Base-by-base conservation (phyloP, 2,888 invertebrate genomes). In the Achlya flavicornis region DNA sequence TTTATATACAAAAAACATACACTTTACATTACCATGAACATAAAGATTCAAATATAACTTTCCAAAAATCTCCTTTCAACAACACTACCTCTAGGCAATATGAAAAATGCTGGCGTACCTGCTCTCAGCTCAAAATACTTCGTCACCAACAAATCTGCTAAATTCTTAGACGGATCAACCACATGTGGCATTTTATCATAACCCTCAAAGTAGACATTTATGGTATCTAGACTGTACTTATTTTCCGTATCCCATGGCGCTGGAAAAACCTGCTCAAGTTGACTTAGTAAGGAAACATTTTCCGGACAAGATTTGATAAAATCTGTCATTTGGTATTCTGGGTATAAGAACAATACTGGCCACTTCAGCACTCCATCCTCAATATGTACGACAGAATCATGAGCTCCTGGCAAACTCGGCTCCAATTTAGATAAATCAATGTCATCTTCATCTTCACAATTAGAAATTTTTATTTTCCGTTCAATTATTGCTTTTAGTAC, bases 311-410 rank as follows among this genome's bases (percentile, higher is more conserved):
- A 95, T 84, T 97, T 96, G 57, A 99, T 95, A 76, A 98, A 97
- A 87, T 99, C 99, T 61, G 98, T 97, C 77, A 97, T 96, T 66
- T 96, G 94, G 80, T 96, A 96, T 88, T 99, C 98, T 0, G 99
- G 99, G 87, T 98, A 99, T 12, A 98, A 91, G 73, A 99, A 95
- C 19, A 97, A 92, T 0, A 98, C 96, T 0, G 99, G 99, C 98
- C 98, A 99, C 62, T 96, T 90, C 12, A 99, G 87, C 14, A 91
- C 76, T 0, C 95, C 88, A 77, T 95, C 90, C 69, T 95, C 94
- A 12, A 97, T 77, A 77, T 95, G 94, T 0, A 97, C 97, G 62
- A 95, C 94, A 66, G 94, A 90, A 63, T 96, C 94, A 58, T 95
- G 94, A 6, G 96, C 93, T 46, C 96, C 95, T 0, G 96, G 95